Conservation (phyloP, 2,888 invertebrate genomes). For the Oscheius sp. region DNA sequence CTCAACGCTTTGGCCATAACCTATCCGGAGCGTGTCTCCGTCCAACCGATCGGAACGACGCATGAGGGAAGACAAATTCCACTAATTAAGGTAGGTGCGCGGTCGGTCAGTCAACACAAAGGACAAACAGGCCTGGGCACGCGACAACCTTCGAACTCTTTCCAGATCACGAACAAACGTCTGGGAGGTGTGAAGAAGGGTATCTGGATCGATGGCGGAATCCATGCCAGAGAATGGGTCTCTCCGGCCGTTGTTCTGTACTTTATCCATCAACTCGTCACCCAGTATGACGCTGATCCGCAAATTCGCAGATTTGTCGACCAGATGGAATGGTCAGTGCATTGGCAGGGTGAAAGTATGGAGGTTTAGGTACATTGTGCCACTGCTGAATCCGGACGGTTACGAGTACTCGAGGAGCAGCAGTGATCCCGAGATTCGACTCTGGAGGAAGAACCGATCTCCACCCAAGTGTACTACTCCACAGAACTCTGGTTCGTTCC, state of each 20-base stretch:
- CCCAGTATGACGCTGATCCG: slow-evolving; percentile 66
- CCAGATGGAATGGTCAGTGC: slow-evolving; percentile 70
- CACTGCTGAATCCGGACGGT: slow-evolving; percentile 71
- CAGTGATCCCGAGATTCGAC: slow-evolving; percentile 54
- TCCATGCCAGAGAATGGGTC: slow-evolving; percentile 62
- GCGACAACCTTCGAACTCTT: background rate
- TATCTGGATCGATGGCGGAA: slow-evolving; percentile 67
- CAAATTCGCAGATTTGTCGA: slow-evolving; percentile 69
- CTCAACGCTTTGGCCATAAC: slow-evolving; percentile 70
- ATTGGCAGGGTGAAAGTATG: background rate
- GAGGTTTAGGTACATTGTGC: slow-evolving; percentile 61
- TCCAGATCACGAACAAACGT: slow-evolving; percentile 62
- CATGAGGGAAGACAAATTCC: slow-evolving; percentile 73
- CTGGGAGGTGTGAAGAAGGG: slow-evolving; percentile 51
- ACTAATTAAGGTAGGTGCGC: slow-evolving; percentile 66
- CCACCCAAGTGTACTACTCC: slow-evolving; percentile 54
- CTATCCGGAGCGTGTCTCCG: slow-evolving; percentile 71
- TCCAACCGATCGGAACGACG: slow-evolving; percentile 72
- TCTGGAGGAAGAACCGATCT: slow-evolving; percentile 55
- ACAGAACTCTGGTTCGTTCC: slow-evolving; percentile 41
- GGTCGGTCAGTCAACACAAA: slow-evolving; percentile 17
- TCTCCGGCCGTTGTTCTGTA: slow-evolving; percentile 71
- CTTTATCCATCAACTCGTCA: slow-evolving; percentile 70
- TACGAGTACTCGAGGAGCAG: slow-evolving; percentile 57
- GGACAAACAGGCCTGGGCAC: slow-evolving; percentile 25